Conservation (phyloP, 2,797 vertebrate species). For the Aphelocoma californica region DNA sequence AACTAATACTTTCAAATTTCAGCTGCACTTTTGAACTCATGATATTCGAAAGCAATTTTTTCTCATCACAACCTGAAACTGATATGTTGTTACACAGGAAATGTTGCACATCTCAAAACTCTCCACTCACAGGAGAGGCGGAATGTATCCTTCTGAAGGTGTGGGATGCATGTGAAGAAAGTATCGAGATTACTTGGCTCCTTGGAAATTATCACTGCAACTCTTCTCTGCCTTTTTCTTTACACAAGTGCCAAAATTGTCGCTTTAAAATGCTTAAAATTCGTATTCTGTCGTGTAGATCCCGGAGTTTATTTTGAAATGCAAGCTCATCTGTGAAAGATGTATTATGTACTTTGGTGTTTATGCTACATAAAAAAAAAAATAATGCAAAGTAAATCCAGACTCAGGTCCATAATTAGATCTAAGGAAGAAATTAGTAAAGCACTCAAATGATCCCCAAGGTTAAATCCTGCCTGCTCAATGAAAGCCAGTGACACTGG, state of each 20-base stretch:
- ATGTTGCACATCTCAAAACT: constrained; percentile 22
- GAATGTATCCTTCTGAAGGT: not conserved
- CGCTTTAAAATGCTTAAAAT: not conserved
- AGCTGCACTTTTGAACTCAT: constrained; percentile 34
- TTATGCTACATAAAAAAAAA: not conserved
- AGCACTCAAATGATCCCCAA: not conserved
- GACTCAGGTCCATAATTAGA: not conserved
- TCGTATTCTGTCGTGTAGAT: not conserved
- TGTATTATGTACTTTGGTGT: not conserved
- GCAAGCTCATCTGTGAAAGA: not conserved
- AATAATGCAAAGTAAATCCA: not conserved
- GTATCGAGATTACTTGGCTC: not conserved
- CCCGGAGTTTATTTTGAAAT: not conserved
- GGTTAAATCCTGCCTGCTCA: not conserved
- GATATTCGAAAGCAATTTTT: constrained; percentile 55
- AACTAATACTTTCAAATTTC: constrained; percentile 56
- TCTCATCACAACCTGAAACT: constrained; percentile 36
- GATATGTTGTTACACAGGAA: constrained; percentile 36
- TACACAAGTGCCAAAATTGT: not conserved
- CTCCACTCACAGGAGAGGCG: not conserved
- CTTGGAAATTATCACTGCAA: not conserved
- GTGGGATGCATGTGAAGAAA: constrained; percentile 8
- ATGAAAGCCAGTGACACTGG: not conserved
- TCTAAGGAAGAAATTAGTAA: not conserved
- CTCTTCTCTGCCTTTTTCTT: not conserved